Evolutionary conservation across 2,888 invertebrate genomes (phyloP).

Genomic region (Taphrorychus bicolor): DNA sequence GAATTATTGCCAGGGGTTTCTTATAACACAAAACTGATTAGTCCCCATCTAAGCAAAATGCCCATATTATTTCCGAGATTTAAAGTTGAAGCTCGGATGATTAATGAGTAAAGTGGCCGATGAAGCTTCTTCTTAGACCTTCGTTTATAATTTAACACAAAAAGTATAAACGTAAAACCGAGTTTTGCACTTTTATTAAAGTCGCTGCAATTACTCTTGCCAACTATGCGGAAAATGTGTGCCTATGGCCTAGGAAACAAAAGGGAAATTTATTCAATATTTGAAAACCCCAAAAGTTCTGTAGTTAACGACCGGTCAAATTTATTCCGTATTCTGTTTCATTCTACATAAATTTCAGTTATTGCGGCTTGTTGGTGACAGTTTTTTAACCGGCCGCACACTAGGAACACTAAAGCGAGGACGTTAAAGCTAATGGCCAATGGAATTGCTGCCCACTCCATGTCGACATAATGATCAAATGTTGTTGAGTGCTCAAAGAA

Average conservation of each 20-base stretch:
- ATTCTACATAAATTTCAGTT: neutral
- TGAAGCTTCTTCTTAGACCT: too few relatives aligned
- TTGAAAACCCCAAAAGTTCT: neutral
- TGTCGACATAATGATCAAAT: neutral
- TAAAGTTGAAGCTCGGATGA: neutral
- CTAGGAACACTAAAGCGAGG: neutral
- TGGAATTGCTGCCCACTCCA: neutral
- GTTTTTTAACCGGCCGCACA: neutral
- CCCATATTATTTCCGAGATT: neutral
- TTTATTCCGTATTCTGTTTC: neutral
- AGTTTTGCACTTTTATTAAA: too few relatives aligned
- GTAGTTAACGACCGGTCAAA: constrained; percentile 3
- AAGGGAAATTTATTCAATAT: neutral
- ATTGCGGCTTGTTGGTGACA: constrained; percentile 6
- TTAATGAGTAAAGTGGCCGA: neutral
- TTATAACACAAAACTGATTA: neutral
- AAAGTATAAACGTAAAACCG: too few relatives aligned
- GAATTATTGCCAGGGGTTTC: constrained; percentile 21
- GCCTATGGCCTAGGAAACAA: neutral
- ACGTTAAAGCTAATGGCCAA: neutral
- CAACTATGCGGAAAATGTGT: neutral
- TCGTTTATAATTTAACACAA: too few relatives aligned
- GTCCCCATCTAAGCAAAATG: neutral
- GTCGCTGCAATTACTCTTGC: neutral
- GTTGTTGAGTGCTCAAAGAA: too few relatives aligned